Conservation (phyloP, 2,888 invertebrate genomes). For the Acleris cristana region DNA sequence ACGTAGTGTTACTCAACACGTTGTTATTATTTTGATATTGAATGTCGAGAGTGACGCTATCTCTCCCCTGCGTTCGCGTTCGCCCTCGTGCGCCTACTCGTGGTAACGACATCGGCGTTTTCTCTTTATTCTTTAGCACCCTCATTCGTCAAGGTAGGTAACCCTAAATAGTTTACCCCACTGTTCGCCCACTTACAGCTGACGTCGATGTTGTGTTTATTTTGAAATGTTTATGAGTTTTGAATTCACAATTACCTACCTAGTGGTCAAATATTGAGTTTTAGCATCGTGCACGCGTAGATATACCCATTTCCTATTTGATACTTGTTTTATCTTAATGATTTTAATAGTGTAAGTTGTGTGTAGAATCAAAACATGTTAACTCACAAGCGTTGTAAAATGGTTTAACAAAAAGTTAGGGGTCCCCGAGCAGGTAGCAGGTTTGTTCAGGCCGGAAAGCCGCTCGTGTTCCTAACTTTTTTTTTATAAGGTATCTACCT, state of each 20-base stretch:
- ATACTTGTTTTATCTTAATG: conserved; percentile 3
- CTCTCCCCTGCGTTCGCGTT: conserved; percentile 33
- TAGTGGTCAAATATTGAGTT: background rate
- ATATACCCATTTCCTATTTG: background rate
- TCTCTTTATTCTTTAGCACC: conserved; percentile 72
- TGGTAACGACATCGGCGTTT: conserved; percentile 71
- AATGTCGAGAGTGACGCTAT: conserved; percentile 22
- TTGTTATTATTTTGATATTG: conserved; percentile 34
- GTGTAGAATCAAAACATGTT: conserved; percentile 12
- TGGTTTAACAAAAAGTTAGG: conserved; percentile 46
- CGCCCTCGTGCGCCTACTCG: conserved; percentile 48
- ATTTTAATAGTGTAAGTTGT: background rate
- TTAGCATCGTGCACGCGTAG: conserved; percentile 7
- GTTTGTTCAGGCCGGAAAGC: conserved; percentile 66
- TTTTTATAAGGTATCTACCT: conserved; percentile 51
- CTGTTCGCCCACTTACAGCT: conserved; percentile 49
- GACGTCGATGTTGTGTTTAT: conserved; percentile 46
- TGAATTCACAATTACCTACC: conserved; percentile 3
- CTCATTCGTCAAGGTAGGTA: conserved; percentile 66
- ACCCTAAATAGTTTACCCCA: conserved; percentile 68
- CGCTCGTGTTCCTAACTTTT: conserved; percentile 55
- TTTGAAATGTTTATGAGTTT: conserved; percentile 43
- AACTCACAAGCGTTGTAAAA: conserved; percentile 30
- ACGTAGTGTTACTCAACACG: conserved; percentile 33
- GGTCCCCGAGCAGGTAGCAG: conserved; percentile 72